These are phyloP conservation scores for Phenganax subtilis DNA, from an alignment of 92 coral and sea anemone genomes.

Conservation along the genomic window DNA sequence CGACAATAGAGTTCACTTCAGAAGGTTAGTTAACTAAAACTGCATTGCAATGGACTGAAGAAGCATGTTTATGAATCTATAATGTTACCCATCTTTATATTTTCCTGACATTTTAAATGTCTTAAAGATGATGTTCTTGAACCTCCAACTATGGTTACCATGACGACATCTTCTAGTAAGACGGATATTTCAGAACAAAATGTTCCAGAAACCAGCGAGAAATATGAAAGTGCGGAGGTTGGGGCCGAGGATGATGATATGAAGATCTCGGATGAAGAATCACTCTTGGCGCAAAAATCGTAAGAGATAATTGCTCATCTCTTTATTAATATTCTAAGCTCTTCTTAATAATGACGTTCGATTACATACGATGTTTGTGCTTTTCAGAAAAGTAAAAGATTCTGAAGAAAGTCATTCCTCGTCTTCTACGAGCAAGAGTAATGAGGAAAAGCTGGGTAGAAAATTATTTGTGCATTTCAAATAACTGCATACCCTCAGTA, in stretches of 20 bases:
- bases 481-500: too few relatives aligned
- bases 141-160: slow-evolving; percentile 61
- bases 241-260: slow-evolving; percentile 52
- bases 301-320: not conserved
- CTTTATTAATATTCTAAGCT: too few relatives aligned
- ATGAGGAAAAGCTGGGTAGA: slow-evolving; percentile 4
- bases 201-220: slow-evolving; percentile 80
- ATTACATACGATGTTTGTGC: not conserved
- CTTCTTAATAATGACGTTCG: not conserved
- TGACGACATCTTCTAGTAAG: slow-evolving; percentile 63
- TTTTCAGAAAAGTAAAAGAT: slow-evolving; percentile 17
- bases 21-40: slow-evolving; percentile 18
- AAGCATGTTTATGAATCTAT: too few relatives aligned
- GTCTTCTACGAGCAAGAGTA: not conserved
- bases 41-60: too few relatives aligned
- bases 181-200: slow-evolving; percentile 84
- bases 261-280: slow-evolving; percentile 34
- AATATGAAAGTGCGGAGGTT: slow-evolving; percentile 57
- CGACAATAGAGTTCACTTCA: slow-evolving; percentile 14
- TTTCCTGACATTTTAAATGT: not conserved
- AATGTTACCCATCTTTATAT: too few relatives aligned
- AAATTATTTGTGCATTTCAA: not conserved
- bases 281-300: slow-evolving; percentile 4
- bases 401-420: not conserved
- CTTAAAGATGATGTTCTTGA: slow-evolving; percentile 36